A percentile compares a stretch with the other conserved stretches of the same genome.
Evolutionary conservation across 35 echinoderm and acorn worm genomes (phyloP).

Genomic region (Antedon bifida): DNA sequence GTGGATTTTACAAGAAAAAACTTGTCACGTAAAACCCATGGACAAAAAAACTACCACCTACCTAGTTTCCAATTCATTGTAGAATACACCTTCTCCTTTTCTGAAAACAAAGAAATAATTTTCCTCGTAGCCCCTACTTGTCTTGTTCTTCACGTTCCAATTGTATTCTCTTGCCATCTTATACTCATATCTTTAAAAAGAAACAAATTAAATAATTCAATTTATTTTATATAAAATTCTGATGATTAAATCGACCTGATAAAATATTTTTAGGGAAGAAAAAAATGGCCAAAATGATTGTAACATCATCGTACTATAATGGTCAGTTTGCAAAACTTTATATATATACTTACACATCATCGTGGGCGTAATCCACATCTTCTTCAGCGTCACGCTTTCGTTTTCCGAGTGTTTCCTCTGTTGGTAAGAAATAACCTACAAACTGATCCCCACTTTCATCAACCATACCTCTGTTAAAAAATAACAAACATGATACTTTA

Average conservation of each 20-base stretch:
- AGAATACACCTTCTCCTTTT: slow-evolving; percentile 91
- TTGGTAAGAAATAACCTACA: slow-evolving; percentile 93
- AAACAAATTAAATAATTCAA: too few species aligned
- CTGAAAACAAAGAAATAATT: slow-evolving; percentile 99
- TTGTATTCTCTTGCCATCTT: slow-evolving; percentile 91
- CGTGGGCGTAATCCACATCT: slow-evolving; percentile 61
- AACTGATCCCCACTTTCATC: slow-evolving; percentile 97
- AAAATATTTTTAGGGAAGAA: too few species aligned
- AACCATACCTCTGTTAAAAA: slow-evolving; percentile 75
- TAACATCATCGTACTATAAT: too few species aligned
- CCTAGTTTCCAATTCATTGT: slow-evolving; percentile 97
- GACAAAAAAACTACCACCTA: too few species aligned
- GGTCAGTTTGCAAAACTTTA: too few species aligned
- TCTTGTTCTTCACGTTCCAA: slow-evolving; percentile 99
- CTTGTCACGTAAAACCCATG: neutral
- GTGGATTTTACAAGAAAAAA: neutral
- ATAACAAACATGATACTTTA: neutral
- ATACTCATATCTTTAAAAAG: slow-evolving; percentile 80
- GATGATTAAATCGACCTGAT: neutral
- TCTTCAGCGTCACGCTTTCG: slow-evolving; percentile 87
- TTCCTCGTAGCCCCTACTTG: slow-evolving; percentile 91
- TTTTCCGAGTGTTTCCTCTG: slow-evolving; percentile 67
- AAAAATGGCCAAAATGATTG: too few species aligned
- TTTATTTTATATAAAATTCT: too few species aligned
- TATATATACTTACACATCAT: slow-evolving; percentile 82